Evolutionary conservation across 2,797 vertebrate genomes (phyloP).

Genomic region (Crax fasciolata): DNA sequence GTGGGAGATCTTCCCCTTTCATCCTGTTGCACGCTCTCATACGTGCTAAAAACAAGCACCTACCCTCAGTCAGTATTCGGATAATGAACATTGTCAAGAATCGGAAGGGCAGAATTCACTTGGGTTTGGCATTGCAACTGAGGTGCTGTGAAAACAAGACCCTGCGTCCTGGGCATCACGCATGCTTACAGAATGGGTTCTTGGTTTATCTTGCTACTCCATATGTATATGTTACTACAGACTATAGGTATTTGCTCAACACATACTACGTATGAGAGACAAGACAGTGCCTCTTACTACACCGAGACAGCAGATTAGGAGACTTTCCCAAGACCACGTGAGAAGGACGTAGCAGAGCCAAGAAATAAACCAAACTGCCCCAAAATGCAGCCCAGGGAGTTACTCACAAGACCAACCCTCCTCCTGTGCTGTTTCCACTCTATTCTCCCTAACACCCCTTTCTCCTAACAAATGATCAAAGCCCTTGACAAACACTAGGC

Average conservation of each 20-base stretch:
- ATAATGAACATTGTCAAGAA: not conserved
- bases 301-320: not conserved
- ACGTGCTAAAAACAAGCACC: slow-evolving; percentile 25
- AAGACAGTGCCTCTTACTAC: not conserved
- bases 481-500: not conserved
- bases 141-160: not conserved
- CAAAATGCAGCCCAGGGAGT: not conserved
- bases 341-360: not conserved
- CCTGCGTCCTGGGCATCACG: not conserved
- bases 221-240: rapidly evolving
- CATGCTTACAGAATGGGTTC: not conserved
- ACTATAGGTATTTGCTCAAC: not conserved
- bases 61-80: not conserved
- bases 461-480: not conserved
- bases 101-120: not conserved
- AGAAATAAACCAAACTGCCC: not conserved
- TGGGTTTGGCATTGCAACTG: not conserved
- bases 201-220: not conserved
- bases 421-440: not conserved
- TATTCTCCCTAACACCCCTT: not conserved
- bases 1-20: slow-evolving; percentile 14
- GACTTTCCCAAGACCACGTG: not conserved
- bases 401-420: not conserved
- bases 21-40: not conserved
- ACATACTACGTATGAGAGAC: not conserved